phyloP scores from a whole-genome alignment of 2,888 invertebrate genomes.

The Drosophila paranaensis region DNA sequence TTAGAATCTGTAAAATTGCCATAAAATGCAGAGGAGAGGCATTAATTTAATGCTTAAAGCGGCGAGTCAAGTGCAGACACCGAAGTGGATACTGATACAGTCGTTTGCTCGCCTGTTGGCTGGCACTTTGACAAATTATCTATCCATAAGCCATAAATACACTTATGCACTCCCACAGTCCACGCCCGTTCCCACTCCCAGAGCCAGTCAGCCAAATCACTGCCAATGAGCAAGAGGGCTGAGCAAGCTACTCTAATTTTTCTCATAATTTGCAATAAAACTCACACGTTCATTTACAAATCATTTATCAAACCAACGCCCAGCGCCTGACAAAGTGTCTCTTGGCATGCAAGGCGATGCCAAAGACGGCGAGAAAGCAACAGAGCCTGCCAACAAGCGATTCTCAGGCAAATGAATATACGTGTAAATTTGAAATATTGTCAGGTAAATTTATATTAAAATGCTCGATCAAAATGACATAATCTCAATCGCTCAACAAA shows the following conservation, averaged over 20 bases:
- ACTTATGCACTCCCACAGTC: conserved; percentile 37
- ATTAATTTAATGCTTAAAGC: conserved; percentile 14
- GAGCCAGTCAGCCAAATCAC: conserved; percentile 19
- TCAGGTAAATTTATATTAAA: neutral
- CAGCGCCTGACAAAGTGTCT: conserved; percentile 24
- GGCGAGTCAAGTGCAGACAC: conserved; percentile 4
- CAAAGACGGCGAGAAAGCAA: neutral
- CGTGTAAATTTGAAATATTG: neutral
- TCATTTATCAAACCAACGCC: conserved; percentile 66
- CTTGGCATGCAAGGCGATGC: conserved; percentile 17
- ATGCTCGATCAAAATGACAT: conserved; percentile 1
- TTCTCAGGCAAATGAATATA: neutral
- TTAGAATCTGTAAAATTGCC: conserved; percentile 30
- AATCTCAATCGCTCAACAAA: neutral
- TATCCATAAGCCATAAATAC: conserved; percentile 57
- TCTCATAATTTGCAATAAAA: conserved; percentile 67
- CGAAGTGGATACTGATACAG: conserved; percentile 28
- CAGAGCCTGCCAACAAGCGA: too few relatives aligned
- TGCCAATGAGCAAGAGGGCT: neutral
- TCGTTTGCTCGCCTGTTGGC: conserved; percentile 18
- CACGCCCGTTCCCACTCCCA: conserved; percentile 10
- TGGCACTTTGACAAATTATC: conserved; percentile 61
- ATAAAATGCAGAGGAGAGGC: conserved; percentile 40
- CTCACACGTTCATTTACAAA: conserved; percentile 73
- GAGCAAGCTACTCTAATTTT: conserved; percentile 42